These are phyloP conservation scores for Monodelphis domestica DNA, from an alignment of 2,797 vertebrate genomes.

Conservation along the genomic window DNA sequence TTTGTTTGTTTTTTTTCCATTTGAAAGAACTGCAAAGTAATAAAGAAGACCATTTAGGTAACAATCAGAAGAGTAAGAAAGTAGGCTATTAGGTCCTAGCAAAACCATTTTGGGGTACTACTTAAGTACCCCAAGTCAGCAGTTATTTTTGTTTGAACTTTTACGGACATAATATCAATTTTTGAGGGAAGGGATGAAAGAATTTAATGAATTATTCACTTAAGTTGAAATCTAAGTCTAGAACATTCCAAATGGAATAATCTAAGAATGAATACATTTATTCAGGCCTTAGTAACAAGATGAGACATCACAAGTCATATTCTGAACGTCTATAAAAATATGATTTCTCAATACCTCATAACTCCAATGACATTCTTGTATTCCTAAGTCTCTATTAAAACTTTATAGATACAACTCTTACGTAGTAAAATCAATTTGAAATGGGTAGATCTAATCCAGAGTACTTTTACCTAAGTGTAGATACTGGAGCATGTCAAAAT, in stretches of 20 bases:
- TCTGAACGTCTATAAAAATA: neutral
- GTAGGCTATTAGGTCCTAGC: neutral
- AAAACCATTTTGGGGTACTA: neutral
- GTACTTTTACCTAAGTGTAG: conserved; percentile 77
- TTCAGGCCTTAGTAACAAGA: neutral
- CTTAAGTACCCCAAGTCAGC: neutral
- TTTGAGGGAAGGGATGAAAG: neutral
- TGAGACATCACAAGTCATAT: neutral
- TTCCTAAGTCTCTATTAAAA: conserved; percentile 21
- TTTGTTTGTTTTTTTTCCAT: too few species aligned
- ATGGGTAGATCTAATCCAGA: conserved; percentile 72
- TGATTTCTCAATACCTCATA: neutral
- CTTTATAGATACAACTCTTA: conserved; percentile 58
- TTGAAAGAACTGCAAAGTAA: neutral
- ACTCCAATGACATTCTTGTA: neutral
- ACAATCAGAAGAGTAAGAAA: neutral
- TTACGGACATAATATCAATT: neutral
- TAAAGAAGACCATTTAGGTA: neutral
- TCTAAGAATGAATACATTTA: neutral
- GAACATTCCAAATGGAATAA: neutral
- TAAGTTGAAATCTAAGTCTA: neutral
- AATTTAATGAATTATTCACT: neutral
- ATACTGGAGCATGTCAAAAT: conserved; percentile 71
- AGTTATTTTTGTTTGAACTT: neutral
- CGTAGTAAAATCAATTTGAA: conserved; percentile 73